A percentile compares a stretch with the other conserved stretches of the same genome.
phyloP scores from a whole-genome alignment of 1,140 invertebrate genomes.

The Drepana arcuata region DNA sequence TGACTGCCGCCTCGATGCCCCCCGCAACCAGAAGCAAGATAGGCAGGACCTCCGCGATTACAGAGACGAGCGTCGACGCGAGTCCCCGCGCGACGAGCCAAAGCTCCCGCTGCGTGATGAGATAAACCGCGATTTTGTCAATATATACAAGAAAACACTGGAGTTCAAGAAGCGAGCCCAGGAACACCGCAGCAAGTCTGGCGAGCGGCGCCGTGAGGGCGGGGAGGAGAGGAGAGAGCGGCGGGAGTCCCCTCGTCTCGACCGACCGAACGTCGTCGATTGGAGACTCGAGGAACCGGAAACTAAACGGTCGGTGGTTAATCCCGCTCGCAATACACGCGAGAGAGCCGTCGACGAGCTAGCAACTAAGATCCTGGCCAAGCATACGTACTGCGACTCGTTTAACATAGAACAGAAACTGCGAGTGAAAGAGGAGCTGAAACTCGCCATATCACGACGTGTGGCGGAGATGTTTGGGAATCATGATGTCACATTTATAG shows the following conservation, averaged over 20 bases:
- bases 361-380: slow-evolving; percentile 26
- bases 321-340: too few relatives aligned
- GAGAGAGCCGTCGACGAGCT: slow-evolving; percentile 45
- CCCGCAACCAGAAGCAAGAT: slow-evolving; percentile 3
- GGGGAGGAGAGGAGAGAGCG: slow-evolving; percentile 13
- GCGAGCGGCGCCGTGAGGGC: too few relatives aligned
- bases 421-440: slow-evolving; percentile 28
- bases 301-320: too few relatives aligned
- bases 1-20: not conserved
- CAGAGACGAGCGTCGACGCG: not conserved
- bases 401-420: slow-evolving; percentile 18
- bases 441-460: slow-evolving; percentile 18
- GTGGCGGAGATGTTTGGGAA: slow-evolving; percentile 39
- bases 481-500: slow-evolving; percentile 44
- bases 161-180: too few relatives aligned
- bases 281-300: slow-evolving; percentile 1
- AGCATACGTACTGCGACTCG: not conserved
- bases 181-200: too few relatives aligned
- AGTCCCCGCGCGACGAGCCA: slow-evolving; percentile 9
- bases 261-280: too few relatives aligned
- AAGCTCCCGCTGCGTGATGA: too few relatives aligned
- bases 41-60: slow-evolving; percentile 3
- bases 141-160: too few relatives aligned
- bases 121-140: too few relatives aligned
- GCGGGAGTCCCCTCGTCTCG: slow-evolving; percentile 17